Base-by-base conservation (phyloP, 1,140 invertebrate genomes). In the Bombus huntii region DNA sequence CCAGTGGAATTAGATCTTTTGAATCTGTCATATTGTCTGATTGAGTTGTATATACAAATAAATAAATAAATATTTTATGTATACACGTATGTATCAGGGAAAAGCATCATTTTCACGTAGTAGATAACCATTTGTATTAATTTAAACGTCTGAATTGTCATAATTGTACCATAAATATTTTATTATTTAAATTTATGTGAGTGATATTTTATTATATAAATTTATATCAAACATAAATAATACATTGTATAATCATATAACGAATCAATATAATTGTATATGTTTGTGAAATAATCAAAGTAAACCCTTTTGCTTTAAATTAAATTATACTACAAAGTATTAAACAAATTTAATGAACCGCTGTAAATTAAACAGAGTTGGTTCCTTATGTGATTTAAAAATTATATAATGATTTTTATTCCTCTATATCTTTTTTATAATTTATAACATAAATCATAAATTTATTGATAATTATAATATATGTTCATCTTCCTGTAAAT, bases 171-270 rank as follows among this genome's bases (percentile, higher is more conserved):
- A 47, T 4, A 71, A 37, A 57, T 57, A 31, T 75, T 71, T 78
- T 78, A 31, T 25, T 42, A 44, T 44, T 25, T 62, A 42, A 65
- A 65, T 77, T 77, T 44, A 39, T 65, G 76, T 78, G 18, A 78
- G 39, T 65, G 3, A 22, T 62, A 39, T 34, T 76, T 76, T 62
- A 76, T 59, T 47, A 47, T 22, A 47, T 53, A 42, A 74, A 74
- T 47, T 73, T 39, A 37, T 74, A 39, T 47, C 12, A 37, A n/a
- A 39, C 62, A 77, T 62, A 10, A 62, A 39, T 39, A 39, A 77
- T 31, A 62, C 59, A 37, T 42, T 42, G 8, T 42, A 42, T n/a
- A 12, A 42, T 12, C 28, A 44, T 15, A 15, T n/a, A 53, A 31
- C 2, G 34, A 76, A 57, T 76, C 34, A 39, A 28, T 76, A 37